Conservation (phyloP, 2,113 vertebrate genomes). For the Arenaria interpres region DNA sequence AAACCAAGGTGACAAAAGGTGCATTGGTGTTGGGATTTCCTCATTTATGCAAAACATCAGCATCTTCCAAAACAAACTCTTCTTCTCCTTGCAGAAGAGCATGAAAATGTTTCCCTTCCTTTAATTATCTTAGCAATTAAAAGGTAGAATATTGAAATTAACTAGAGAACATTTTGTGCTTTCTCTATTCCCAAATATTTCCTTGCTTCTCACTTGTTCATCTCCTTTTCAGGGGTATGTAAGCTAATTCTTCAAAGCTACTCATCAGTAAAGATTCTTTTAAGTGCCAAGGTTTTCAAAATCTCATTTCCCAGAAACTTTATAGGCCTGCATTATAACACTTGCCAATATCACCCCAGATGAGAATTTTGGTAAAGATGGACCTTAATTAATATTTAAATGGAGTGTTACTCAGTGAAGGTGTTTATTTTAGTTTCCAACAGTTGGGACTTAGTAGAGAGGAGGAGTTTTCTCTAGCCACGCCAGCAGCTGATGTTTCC, state of each 20-base stretch:
- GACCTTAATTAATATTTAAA: background rate
- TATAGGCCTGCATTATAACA: background rate
- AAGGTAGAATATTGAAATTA: background rate
- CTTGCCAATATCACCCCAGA: background rate
- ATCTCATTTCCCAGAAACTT: background rate
- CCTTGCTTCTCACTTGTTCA: background rate
- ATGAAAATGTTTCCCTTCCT: background rate
- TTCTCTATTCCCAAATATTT: background rate
- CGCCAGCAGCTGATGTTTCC: background rate
- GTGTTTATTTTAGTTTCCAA: background rate
- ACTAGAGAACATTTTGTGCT: background rate
- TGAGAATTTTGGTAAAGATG: background rate
- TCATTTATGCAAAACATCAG: conserved; percentile 5
- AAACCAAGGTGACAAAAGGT: background rate
- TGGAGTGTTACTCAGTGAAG: background rate
- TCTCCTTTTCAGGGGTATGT: background rate
- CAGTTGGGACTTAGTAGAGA: background rate
- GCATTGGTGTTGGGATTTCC: background rate
- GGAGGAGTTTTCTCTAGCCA: background rate
- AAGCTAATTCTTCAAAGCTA: background rate
- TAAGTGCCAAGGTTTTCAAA: background rate
- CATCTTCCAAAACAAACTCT: background rate
- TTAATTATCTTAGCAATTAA: background rate
- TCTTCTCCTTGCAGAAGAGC: background rate
- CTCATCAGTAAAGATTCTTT: background rate